A percentile compares a stretch with the other conserved stretches of the same genome.
phyloP scores from a whole-genome alignment of 92 coral and sea anemone genomes.

The Siderastrea siderea region DNA sequence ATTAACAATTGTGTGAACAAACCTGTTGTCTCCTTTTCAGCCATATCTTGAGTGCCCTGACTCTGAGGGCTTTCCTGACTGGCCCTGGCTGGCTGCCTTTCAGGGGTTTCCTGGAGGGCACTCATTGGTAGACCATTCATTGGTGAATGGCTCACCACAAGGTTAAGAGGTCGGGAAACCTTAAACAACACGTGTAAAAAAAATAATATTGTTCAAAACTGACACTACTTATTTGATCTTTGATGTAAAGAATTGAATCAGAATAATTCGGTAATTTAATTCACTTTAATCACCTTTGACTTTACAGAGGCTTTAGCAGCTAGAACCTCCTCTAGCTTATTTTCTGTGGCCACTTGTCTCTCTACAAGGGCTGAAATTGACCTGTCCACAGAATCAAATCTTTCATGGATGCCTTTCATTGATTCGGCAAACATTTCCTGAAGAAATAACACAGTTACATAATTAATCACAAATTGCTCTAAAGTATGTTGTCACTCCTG shows the following conservation, averaged over 20 bases:
- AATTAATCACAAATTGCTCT: background rate
- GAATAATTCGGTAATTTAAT: background rate
- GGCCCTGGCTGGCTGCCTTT: no score
- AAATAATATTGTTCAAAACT: no score
- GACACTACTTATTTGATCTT: background rate
- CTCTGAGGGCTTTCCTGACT: no score
- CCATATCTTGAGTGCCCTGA: no score
- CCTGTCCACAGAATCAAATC: constrained; percentile 21
- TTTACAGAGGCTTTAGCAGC: constrained; percentile 29
- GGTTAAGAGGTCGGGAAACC: no score
- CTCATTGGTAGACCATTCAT: no score
- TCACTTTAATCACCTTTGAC: constrained; percentile 27
- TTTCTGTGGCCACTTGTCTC: constrained; percentile 20
- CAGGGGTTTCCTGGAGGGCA: no score
- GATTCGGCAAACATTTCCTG: constrained; percentile 30
- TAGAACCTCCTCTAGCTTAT: constrained; percentile 7
- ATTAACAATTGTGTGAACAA: no score
- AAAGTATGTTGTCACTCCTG: background rate
- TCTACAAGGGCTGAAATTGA: background rate
- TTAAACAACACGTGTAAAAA: no score
- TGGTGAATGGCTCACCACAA: no score
- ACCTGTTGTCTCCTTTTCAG: no score
- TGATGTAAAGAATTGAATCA: background rate
- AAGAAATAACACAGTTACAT: background rate
- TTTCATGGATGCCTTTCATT: constrained; percentile 35